A percentile compares a stretch with the other conserved stretches of the same genome.
phyloP scores from a whole-genome alignment of 2,113 vertebrate species.

The Sterrhoptilus dennistouni region DNA sequence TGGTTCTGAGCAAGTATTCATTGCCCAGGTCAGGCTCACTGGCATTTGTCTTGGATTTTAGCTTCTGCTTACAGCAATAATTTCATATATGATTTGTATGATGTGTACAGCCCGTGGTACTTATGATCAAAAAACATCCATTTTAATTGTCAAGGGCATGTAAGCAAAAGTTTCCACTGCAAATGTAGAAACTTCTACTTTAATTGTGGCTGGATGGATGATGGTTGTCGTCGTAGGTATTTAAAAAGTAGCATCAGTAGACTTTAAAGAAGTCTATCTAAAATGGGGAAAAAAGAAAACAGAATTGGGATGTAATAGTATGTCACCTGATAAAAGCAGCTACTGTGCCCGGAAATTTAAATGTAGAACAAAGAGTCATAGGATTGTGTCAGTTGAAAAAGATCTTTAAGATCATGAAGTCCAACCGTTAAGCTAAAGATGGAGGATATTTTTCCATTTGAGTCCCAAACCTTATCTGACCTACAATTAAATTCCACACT shows the following conservation, averaged over 20 bases:
- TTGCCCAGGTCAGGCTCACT: background rate
- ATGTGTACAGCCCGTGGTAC: background rate
- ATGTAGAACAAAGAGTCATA: background rate
- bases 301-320: background rate
- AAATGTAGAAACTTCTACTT: background rate
- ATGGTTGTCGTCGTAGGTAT: background rate
- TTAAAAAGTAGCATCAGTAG: background rate
- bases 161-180: background rate
- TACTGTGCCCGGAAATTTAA: background rate
- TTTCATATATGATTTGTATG: background rate
- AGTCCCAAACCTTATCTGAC: background rate
- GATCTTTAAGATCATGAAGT: background rate
- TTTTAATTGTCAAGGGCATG: background rate
- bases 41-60: background rate
- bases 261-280: background rate
- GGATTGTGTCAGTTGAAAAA: background rate
- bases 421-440: background rate
- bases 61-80: background rate
- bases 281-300: background rate
- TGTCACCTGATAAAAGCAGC: background rate
- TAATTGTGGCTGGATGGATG: background rate
- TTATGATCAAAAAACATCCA: background rate
- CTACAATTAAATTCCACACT: background rate
- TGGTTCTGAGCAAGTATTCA: background rate
- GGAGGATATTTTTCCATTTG: background rate